Percentiles rank a stretch among this genome's conserved stretches.
Evolutionary conservation across 2,113 vertebrate genomes (phyloP).

Genomic region (Phalacrocorax carbo): DNA sequence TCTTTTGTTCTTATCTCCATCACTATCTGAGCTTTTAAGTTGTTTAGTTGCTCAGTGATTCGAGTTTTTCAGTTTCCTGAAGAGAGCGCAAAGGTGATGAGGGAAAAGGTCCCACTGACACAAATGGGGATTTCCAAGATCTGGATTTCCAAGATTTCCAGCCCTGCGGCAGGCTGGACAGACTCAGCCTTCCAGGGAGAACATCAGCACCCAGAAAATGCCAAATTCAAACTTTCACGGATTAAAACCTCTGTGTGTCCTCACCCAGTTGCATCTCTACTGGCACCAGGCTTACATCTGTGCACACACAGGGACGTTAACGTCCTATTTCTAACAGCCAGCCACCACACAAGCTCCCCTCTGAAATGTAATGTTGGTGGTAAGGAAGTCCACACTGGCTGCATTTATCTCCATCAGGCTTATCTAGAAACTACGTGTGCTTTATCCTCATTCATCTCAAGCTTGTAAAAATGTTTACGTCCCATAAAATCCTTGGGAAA

Average conservation of each 20-base stretch:
- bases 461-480: not conserved
- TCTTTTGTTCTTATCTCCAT: slow-evolving; percentile 32
- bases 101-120: not conserved
- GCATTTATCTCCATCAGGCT: not conserved
- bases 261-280: not conserved
- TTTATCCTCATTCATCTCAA: not conserved
- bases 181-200: not conserved
- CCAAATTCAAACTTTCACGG: not conserved
- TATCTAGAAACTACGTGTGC: not conserved
- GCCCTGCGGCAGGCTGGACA: accelerated
- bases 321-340: not conserved
- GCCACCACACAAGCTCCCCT: not conserved
- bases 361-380: not conserved
- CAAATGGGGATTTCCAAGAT: not conserved
- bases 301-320: not conserved
- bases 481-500: not conserved
- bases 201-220: not conserved
- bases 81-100: not conserved
- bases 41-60: slow-evolving; percentile 21
- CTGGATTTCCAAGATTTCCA: not conserved
- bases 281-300: not conserved
- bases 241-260: not conserved
- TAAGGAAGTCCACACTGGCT: not conserved
- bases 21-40: not conserved
- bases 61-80: not conserved